Percentiles rank a stretch among this genome's conserved stretches.
Evolutionary conservation across 1,140 invertebrate genomes (phyloP).

Genomic region (Hyles vespertilio): DNA sequence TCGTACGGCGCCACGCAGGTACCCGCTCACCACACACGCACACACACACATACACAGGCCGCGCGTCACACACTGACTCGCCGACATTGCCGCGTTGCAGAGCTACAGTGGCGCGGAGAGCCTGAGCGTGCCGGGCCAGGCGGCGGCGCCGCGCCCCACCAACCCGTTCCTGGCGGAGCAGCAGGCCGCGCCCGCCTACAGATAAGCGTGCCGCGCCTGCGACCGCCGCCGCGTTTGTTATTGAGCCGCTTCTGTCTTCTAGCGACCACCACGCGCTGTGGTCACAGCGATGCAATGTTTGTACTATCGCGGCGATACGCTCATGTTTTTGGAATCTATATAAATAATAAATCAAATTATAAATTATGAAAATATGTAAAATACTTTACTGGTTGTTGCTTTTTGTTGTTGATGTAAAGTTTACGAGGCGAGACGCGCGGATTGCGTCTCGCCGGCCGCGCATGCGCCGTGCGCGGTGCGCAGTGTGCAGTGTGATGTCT

Average conservation of each 20-base stretch:
- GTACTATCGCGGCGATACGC: no score
- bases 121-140: slow-evolving; percentile 52
- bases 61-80: neutral
- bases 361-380: no score
- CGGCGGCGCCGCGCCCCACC: slow-evolving; percentile 30
- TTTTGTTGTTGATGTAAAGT: no score
- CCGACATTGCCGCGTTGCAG: slow-evolving; percentile 29
- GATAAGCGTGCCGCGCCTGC: slow-evolving; percentile 33
- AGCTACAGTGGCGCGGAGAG: slow-evolving; percentile 58
- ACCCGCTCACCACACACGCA: neutral
- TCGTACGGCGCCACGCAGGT: slow-evolving; percentile 82
- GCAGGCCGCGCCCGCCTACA: slow-evolving; percentile 34
- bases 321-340: no score
- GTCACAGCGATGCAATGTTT: no score
- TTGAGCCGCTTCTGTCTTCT: no score
- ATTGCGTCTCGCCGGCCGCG: neutral
- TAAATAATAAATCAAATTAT: no score
- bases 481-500: slow-evolving; percentile 6
- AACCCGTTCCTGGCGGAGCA: slow-evolving; percentile 54
- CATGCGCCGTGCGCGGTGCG: neutral
- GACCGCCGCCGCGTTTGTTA: neutral
- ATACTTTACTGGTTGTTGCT: no score
- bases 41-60: neutral
- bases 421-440: neutral
- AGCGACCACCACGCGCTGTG: no score